Evolutionary conservation across 2,888 invertebrate species (phyloP), one percentile per base, ranked within the genome.

Genomic region (Deroplatys truncata): DNA sequence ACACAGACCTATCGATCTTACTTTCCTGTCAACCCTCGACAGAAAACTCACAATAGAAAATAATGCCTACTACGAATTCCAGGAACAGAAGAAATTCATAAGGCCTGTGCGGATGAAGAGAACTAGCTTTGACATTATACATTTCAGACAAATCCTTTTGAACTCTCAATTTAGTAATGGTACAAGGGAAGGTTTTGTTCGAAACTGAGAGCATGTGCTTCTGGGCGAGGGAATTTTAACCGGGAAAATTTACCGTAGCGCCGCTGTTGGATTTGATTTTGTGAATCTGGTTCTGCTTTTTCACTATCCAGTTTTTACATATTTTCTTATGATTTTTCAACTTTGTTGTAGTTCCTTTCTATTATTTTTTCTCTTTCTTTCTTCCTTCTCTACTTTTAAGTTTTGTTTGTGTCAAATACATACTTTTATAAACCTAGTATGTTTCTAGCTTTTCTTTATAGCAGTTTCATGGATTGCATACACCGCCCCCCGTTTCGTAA

Each of bases 1-100:
- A 72, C 56, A 84, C 84, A 86, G 31, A 72, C 86, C 89, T 83
- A 89, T 89, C 89, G 89, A 89, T 89, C 89, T 89, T 89, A 43
- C 84, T 89, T 56, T 35, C 28, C 84, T 89, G 89, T 89, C 89
- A 89, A 28, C 43, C 82, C 31, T 49, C 86, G 85, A 82, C 88
- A 28, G 43, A 1, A 28, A 83, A 7, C 43, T 82, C 84, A 85
- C 89, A 84, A 82, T 56, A 16, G 84, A 89, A 49, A 72, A 85
- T 82, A 89, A 89, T 29, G 85, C 56, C 56, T 20, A 72, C 25
- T 20, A 5, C 16, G 20, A 72, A 72, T 20, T 72, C 25, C 56
- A 16, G 25, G 16, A 72, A 72, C 56, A 72, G 56, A 72, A 43
- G 43, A 43, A 43, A 43, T 43, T 43, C 43, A 43, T 43, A 43